phyloP scores from a whole-genome alignment of 2,113 vertebrate species.

The Xenotilapia flavipinnis region DNA sequence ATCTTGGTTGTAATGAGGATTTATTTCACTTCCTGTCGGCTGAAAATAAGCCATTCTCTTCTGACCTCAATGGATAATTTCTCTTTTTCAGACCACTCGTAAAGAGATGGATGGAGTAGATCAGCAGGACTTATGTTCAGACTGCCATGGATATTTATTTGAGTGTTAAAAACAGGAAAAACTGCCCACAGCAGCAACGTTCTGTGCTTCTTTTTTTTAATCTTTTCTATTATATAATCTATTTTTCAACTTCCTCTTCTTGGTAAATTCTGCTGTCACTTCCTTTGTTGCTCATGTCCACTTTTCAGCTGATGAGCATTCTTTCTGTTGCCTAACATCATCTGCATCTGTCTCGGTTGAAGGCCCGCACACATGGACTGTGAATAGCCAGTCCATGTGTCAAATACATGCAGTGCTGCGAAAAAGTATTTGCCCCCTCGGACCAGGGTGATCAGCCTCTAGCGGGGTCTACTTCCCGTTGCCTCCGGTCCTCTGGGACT shows the following conservation, averaged over 20 bases:
- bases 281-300: background rate
- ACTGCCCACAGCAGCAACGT: background rate
- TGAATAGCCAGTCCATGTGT: background rate
- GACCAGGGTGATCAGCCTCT: no score
- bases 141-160: background rate
- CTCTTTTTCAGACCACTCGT: background rate
- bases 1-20: background rate
- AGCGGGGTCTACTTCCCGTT: no score
- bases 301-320: background rate
- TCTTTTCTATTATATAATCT: background rate
- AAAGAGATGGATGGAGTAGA: background rate
- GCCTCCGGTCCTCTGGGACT: no score
- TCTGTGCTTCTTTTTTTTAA: background rate
- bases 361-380: background rate
- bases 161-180: background rate
- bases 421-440: no score
- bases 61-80: background rate
- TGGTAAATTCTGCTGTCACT: background rate
- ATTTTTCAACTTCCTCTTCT: background rate
- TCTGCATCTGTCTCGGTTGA: fast-evolving
- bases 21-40: background rate
- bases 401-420: no score
- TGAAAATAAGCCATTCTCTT: background rate
- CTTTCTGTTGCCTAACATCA: background rate
- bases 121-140: background rate